Evolutionary conservation across 2,113 vertebrate species (phyloP).

Genomic region (Stigmatopora nigra): DNA sequence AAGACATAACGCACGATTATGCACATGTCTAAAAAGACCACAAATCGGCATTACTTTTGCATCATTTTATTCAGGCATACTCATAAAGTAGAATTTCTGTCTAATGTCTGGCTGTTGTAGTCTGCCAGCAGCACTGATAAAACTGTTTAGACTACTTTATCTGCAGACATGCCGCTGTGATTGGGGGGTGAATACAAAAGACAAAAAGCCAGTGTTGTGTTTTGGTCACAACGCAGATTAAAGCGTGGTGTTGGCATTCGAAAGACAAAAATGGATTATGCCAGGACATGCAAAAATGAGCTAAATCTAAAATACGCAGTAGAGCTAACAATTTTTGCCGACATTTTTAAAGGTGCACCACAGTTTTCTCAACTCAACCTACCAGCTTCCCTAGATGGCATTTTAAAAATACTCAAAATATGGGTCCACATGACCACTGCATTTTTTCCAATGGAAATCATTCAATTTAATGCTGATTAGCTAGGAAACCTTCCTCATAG

Average conservation of each 20-base stretch:
- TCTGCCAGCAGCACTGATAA: slow-evolving; percentile 42
- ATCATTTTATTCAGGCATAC: slow-evolving; percentile 1
- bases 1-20: background rate
- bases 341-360: too few relatives aligned
- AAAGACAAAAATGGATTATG: background rate
- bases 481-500: too few relatives aligned
- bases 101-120: slow-evolving; percentile 5
- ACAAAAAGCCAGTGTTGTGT: slow-evolving; percentile 30
- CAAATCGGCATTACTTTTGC: background rate
- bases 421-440: too few relatives aligned
- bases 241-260: slow-evolving; percentile 18
- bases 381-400: too few relatives aligned
- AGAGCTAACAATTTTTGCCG: too few relatives aligned
- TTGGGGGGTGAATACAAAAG: background rate
- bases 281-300: slow-evolving; percentile 12
- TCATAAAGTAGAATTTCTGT: slow-evolving; percentile 14
- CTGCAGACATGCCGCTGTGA: slow-evolving; percentile 19
- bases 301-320: background rate
- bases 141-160: slow-evolving; percentile 48
- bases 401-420: too few relatives aligned
- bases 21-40: background rate
- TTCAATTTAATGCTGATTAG: too few relatives aligned
- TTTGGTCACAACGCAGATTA: slow-evolving; percentile 15
- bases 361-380: too few relatives aligned
- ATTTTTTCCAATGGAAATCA: too few relatives aligned